Base-by-base conservation (phyloP, 1,140 invertebrate genomes). In the Conus betulinus region DNA sequence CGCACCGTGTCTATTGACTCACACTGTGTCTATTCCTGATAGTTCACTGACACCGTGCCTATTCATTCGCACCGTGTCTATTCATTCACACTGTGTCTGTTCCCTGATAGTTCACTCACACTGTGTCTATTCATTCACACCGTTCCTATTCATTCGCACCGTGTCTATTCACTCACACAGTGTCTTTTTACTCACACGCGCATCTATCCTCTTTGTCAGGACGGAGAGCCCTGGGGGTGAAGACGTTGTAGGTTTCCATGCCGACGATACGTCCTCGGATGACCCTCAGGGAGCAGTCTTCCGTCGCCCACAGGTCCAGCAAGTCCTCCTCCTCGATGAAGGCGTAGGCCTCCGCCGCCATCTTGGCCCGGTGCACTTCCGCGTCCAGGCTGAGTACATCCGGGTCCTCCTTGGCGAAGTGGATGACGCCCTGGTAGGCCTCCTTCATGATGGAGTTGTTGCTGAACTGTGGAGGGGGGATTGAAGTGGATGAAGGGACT, bases 231-330 rank as follows among this genome's bases (percentile, higher is more conserved):
- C 63, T 84, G 53, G 82, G 53, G 20, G 82, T 84, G 82, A 63
- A 84, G 8, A 63, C 57, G 82, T 84, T 84, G 82, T 84, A 84
- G 53, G 82, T 84, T 51, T 84, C 82, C 82, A 84, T 84, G 20
- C 82, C 82, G 5, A 84, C 55, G 2, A 84, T 23, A 17, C 27
- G 53, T 39, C 63, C 82, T 25, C 82, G 25, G 53, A 84, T 67
- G 23, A 84, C 82, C 5, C 55, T 7, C 20, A 84, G 5, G n/a
- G 23, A 6, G 25, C 82, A 84, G 57, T 84, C 55, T 5, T 84
- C 82, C 10, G 53, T 55, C 20, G 82, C 53, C 82, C 82, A 84
- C 82, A 84, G 57, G 20, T 84, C 82, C 53, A 27, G 82, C 17
- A 84, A 6, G 15, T 39, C 27, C 57, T 84, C 82, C 17, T 84